Base-by-base conservation (phyloP, 2,797 vertebrate species). In the Amblyraja radiata region DNA sequence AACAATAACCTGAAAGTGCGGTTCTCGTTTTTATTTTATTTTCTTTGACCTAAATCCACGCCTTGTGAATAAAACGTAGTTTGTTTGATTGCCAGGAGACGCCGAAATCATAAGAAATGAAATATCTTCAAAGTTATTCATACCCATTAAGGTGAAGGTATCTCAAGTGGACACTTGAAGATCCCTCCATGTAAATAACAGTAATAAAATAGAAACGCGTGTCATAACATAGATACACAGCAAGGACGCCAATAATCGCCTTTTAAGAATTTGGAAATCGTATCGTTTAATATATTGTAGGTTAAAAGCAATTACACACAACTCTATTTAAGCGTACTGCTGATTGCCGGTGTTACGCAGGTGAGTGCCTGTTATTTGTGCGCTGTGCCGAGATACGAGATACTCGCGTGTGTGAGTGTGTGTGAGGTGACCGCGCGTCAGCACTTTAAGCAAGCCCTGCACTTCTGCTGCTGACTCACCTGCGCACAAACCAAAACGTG, bases 401-500 rank as follows among this genome's bases (percentile, higher is more conserved):
- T 46, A 65, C 32, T 90, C 63, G 65, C 68, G n/a, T 65, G 63
- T 61, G 58, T 88, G 32, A 58, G 46, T 84, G 54, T 84, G 79
- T 23, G 14, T 81, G 39, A 21, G 84, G 84, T 74, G 68, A 92
- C 25, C 90, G 68, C 71, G 84, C 71, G 90, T 91, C 90, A 91
- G 90, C 90, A 74, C 68, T 91, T 91, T 91, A 32, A 91, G 90
- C 68, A 91, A 73, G 21, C 32, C 18, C 63, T 90, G 25, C 63
- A 6, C n/a, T 65, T 68, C 61, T 90, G 90, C 39, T 92, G 90
- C 90, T 92, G 90, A 73, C 90, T 92, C 90, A 92, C 90, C 68
- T 74, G 90, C 90, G 39, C 46, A 28, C 71, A 13, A 73, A 76
- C 39, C 90, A 92, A 54, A 46, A 46, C 39, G 90, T 91, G 68